phyloP scores from a whole-genome alignment of 2,797 vertebrate species.

The Eospalax fontanierii region DNA sequence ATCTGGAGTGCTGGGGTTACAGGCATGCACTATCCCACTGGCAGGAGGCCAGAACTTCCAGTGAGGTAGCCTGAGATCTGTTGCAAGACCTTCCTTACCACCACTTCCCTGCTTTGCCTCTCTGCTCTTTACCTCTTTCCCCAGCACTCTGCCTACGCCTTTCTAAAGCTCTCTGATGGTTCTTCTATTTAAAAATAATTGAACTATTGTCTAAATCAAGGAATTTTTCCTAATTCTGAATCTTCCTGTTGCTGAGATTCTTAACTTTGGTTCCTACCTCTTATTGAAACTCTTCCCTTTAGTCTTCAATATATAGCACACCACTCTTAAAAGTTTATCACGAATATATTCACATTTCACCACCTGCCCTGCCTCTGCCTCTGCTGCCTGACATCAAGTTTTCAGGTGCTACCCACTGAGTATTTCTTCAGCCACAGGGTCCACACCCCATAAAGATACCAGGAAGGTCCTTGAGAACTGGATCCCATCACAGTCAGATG shows the following conservation, averaged over 20 bases:
- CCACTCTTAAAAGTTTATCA: conserved; percentile 5
- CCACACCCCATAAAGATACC: neutral
- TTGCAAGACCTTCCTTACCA: neutral
- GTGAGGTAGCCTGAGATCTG: too few species aligned
- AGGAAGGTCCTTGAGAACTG: neutral
- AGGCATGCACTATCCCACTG: too few species aligned
- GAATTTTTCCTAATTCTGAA: neutral
- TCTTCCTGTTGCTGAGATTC: neutral
- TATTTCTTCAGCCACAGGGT: neutral
- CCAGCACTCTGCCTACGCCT: neutral
- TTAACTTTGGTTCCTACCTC: neutral
- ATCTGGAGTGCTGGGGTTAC: too few species aligned
- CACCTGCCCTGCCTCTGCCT: neutral
- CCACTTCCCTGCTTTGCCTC: neutral
- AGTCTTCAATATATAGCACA: too few species aligned
- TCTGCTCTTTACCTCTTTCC: neutral
- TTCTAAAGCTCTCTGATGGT: neutral
- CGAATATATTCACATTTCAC: neutral
- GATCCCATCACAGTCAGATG: neutral
- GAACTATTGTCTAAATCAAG: neutral
- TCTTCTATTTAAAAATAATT: conserved; percentile 22
- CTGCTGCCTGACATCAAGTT: neutral
- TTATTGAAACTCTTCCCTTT: too few species aligned
- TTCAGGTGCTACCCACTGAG: conserved; percentile 28
- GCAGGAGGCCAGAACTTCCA: neutral